These are phyloP conservation scores for Montipora efflorescens DNA, from an alignment of 64 coral and sea anemone species.

Conservation along the genomic window DNA sequence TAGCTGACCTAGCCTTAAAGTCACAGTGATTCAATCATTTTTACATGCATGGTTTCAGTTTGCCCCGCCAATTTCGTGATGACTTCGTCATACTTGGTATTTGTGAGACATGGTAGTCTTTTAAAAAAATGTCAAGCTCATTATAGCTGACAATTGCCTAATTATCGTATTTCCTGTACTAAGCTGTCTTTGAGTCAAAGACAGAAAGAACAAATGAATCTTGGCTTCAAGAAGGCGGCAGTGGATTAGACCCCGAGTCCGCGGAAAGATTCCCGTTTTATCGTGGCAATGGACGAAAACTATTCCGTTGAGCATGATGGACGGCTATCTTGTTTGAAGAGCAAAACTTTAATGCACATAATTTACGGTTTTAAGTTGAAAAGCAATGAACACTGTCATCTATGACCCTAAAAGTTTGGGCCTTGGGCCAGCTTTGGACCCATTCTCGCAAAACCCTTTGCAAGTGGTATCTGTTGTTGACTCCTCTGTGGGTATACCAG, in stretches of 20 bases:
- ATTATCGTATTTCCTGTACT: constrained; percentile 43
- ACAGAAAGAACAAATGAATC: not conserved
- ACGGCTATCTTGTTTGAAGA: not conserved
- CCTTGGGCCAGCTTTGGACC: too few relatives aligned
- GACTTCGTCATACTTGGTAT: not conserved
- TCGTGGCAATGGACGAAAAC: not conserved
- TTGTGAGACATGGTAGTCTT: not conserved
- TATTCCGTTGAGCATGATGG: too few relatives aligned
- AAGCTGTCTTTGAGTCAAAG: not conserved
- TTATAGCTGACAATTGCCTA: constrained; percentile 48
- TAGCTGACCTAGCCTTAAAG: not conserved
- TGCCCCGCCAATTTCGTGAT: constrained; percentile 7
- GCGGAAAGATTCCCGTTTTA: not conserved
- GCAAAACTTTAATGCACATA: too few relatives aligned
- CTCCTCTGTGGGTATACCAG: too few relatives aligned
- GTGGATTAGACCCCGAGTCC: not conserved
- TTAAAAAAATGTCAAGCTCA: constrained; percentile 57
- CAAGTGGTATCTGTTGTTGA: too few relatives aligned
- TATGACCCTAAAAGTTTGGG: not conserved
- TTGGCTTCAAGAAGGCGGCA: not conserved
- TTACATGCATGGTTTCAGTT: not conserved
- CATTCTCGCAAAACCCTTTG: too few relatives aligned
- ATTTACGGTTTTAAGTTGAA: too few relatives aligned
- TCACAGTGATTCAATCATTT: not conserved
- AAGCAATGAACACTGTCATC: too few relatives aligned